phyloP scores from a whole-genome alignment of 2,797 vertebrate species.

The Lagodon rhomboides region DNA sequence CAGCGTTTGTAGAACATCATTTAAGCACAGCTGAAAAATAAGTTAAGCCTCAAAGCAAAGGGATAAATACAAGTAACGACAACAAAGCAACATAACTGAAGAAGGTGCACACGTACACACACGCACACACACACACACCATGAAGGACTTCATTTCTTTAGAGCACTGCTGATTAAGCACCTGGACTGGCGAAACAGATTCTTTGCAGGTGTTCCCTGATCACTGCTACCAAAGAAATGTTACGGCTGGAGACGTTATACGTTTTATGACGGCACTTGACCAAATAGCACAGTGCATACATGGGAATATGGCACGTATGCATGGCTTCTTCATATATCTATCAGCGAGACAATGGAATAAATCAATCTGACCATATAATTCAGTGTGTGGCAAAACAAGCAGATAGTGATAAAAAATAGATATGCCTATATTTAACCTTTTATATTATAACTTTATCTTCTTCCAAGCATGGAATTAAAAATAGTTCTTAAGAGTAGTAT shows the following conservation, averaged over 20 bases:
- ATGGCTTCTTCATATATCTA: slow-evolving; percentile 67
- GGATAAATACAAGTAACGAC: slow-evolving; percentile 57
- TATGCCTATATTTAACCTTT: slow-evolving; percentile 60
- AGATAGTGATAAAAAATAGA: slow-evolving; percentile 79
- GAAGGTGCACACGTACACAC: slow-evolving; percentile 19
- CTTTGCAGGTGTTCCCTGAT: slow-evolving; percentile 78
- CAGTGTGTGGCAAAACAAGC: slow-evolving; percentile 61
- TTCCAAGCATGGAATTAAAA: slow-evolving; percentile 77
- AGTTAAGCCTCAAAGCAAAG: slow-evolving; percentile 46
- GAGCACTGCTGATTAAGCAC: slow-evolving; percentile 59
- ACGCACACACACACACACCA: slow-evolving; percentile 2
- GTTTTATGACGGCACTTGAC: slow-evolving; percentile 71
- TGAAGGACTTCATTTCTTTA: slow-evolving; percentile 38
- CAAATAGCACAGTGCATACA: slow-evolving; percentile 69
- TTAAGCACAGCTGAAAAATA: slow-evolving; percentile 42
- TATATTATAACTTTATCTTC: slow-evolving; percentile 50
- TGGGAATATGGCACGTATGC: slow-evolving; percentile 71
- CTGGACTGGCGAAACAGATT: slow-evolving; percentile 47
- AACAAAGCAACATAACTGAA: slow-evolving; percentile 35
- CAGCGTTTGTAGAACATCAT: slow-evolving; percentile 23
- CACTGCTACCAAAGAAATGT: slow-evolving; percentile 74
- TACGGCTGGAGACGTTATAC: slow-evolving; percentile 58
- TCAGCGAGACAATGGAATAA: slow-evolving; percentile 58
- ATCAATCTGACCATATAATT: slow-evolving; percentile 49
- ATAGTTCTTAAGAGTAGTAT: slow-evolving; percentile 75